Percentiles rank a stretch among this genome's conserved stretches.
Evolutionary conservation across 37 sponge, comb jelly and placozoan genomes (phyloP).

Genomic region (Tethya wilhelma): DNA sequence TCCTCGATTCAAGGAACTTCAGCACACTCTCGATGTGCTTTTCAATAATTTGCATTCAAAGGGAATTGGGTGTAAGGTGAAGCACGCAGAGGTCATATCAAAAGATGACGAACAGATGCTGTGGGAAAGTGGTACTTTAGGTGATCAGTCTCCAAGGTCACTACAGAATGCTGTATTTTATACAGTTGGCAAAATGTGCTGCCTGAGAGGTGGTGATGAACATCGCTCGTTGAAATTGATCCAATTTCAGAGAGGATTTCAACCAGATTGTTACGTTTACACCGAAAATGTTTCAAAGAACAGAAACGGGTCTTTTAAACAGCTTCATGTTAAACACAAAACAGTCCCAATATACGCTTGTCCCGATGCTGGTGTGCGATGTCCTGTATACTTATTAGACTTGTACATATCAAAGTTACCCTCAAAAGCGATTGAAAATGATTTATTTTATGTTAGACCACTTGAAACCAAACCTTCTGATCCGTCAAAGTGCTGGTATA

Average conservation of each 20-base stretch:
- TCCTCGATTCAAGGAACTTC: too few species aligned
- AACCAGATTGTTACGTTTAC: not conserved
- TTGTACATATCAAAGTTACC: constrained; percentile 8
- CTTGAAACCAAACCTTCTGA: too few species aligned
- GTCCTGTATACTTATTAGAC: constrained; percentile 7
- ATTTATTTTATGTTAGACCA: too few species aligned
- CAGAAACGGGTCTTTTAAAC: not conserved
- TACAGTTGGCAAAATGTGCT: not conserved
- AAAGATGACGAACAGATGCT: constrained; percentile 5
- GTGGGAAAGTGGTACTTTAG: constrained; percentile 3
- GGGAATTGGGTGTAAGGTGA: not conserved
- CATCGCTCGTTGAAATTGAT: not conserved
- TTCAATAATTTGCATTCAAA: not conserved
- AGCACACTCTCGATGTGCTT: too few species aligned
- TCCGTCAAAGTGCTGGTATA: constrained; percentile 13
- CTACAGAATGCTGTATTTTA: too few species aligned
- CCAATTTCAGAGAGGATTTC: not conserved
- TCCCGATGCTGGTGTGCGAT: constrained; percentile 15
- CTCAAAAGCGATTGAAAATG: not conserved
- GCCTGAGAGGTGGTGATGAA: constrained; percentile 11
- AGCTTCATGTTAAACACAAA: not conserved
- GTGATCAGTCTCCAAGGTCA: not conserved
- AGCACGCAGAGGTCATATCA: not conserved
- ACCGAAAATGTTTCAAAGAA: constrained; percentile 4
- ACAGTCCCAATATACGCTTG: not conserved